A percentile compares a stretch with the other conserved stretches of the same genome.
Evolutionary conservation across 2,113 vertebrate genomes (phyloP).

Genomic region (Macquaria australasica): DNA sequence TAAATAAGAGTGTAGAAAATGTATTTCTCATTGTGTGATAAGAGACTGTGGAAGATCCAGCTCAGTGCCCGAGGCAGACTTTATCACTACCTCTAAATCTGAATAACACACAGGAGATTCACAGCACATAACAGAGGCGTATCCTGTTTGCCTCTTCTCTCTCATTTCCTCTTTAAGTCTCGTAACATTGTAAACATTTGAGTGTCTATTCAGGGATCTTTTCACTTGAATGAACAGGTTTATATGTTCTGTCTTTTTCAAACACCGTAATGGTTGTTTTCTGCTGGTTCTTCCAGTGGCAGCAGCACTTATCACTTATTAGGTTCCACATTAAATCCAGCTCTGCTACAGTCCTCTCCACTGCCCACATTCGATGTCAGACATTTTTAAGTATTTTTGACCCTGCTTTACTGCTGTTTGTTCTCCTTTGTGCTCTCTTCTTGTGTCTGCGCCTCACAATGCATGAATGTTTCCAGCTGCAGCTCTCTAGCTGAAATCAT

Average conservation of each 20-base stretch:
- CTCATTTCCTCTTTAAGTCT: constrained; percentile 18
- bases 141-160: constrained; percentile 11
- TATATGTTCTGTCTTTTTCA: neutral
- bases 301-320: neutral
- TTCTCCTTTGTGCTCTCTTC: neutral
- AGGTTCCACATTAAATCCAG: neutral
- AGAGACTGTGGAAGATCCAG: constrained; percentile 30
- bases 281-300: neutral
- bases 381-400: neutral
- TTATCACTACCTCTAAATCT: constrained; percentile 59
- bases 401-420: too few relatives aligned
- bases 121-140: constrained; percentile 9
- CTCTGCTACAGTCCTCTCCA: neutral
- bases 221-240: constrained; percentile 4
- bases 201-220: constrained; percentile 3
- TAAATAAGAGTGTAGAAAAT: neutral
- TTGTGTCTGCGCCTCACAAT: neutral
- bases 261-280: neutral
- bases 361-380: neutral
- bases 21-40: constrained; percentile 47
- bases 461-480: neutral
- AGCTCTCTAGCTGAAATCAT: neutral
- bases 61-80: constrained; percentile 19
- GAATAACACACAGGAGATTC: constrained; percentile 28
- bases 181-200: constrained; percentile 5